Base-by-base conservation (phyloP, 2,888 invertebrate species). In the Mesochorus sp. region DNA sequence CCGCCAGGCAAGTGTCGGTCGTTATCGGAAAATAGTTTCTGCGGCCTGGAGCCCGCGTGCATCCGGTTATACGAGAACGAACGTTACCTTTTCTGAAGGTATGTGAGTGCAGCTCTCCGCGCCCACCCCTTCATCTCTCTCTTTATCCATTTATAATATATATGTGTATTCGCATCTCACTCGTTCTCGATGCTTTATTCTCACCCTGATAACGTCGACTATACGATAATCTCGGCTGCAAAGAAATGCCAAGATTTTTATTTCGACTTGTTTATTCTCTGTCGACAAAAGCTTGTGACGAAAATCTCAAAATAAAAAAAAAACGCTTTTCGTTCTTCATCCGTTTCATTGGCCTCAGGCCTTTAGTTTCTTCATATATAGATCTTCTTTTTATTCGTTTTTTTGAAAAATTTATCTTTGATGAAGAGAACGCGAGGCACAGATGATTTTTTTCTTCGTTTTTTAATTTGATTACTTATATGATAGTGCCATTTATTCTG, bases 21-120 rank as follows among this genome's bases (percentile, higher is more conserved):
- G 86, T 88, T 88, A 88, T 88, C 87, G 88, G 87, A 87, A 87
- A 88, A 86, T 87, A 86, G 86, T 86, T 87, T 86, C 82, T 84
- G 86, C 81, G 85, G 85, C 83, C 82, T 82, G 77, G 70, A 84
- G 72, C 68, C 62, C 74, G 67, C 71, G 64, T 67, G 71, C 76
- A 71, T 79, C 70, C 73, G 61, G 70, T 71, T n/a, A n/a, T n/a
- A 51, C 62, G 26, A 8, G 31, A 17, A 19, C 39, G 37, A 28
- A 10, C 57, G 57, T 47, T 42, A 39, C 68, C 59, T 66, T 74
- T 61, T 34, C 73, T n/a, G 68, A 71, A 51, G 62, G 28, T 57
- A 19, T 71, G 39, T 28, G 14, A 37, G 62, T 39, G 19, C 61
- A 6, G n/a, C 2, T 26, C 31, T 31, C 62, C 28, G 19, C 4